Base-by-base conservation (phyloP, 2,888 invertebrate genomes). In the Bursaphelenchus okinawaensis region DNA sequence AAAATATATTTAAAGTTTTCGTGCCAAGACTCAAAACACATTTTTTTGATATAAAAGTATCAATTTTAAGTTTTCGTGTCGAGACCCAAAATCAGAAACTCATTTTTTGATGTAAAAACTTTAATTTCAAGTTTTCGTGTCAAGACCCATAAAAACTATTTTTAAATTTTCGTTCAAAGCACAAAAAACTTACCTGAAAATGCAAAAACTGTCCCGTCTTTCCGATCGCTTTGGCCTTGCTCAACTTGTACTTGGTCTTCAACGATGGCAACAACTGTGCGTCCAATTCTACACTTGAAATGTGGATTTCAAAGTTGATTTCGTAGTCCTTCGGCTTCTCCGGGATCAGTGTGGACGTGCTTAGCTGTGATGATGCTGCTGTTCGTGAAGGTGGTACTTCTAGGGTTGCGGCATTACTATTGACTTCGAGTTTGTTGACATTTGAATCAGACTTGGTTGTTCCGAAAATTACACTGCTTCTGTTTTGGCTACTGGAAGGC, bases 181-280 rank as follows among this genome's bases (percentile, higher is more conserved):
- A n/a, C n/a, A n/a, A n/a, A n/a, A n/a, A n/a, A n/a, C 26, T 28
- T 19, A 54, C 26, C 28, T 59, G 29, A 50, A 59, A 59, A 3
- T 26, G 31, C 19, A 50, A 51, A 20, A 23, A 20, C 7, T 22
- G 20, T 12, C 62, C 62, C 28, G 64, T 65, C 26, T 54, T 71
- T 23, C 72, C 72, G 72, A 90, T 91, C 20, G 62, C 65, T 19
- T 28, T 23, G 7, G 96, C 92, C 80, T 91, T 89, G 79, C 92
- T 93, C 91, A 96, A 94, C 86, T 92, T 74, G 85, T 98, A 96
- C 83, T 93, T 92, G 0, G 95, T 95, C 86, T 92, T 92, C n/a
- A 98, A 86, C 0, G 95, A 95, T 0, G 96, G 96, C 73, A 98
- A 84, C 51, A 98, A 84, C 0, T 95, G 93, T 0, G 95, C 95